Evolutionary conservation across 2,797 vertebrate species (phyloP), one percentile per base, ranked within the genome.

Genomic region (Cyprinella venusta): DNA sequence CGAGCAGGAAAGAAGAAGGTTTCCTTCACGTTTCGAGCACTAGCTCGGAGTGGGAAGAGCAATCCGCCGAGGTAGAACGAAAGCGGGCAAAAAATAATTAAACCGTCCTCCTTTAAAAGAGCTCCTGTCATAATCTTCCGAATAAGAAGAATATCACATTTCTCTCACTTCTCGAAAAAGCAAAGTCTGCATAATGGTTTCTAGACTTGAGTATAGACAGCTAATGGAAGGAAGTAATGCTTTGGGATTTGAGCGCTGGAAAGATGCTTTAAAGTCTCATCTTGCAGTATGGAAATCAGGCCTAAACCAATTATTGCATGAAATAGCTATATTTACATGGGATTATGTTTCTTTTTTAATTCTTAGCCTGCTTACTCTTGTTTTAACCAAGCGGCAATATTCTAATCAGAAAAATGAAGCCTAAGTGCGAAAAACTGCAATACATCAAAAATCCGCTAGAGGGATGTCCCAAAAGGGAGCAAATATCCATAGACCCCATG

Each of bases 231-330:
- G 64, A 54, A 70, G 65, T 52, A 86, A 61, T 50, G 38, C 85
- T 71, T 59, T 48, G 30, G 69, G 48, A 88, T 65, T 67, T 78
- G 63, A 81, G 69, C 15, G 12, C n/a, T 56, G 71, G 85, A 74
- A 86, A 86, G 79, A 80, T 72, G 78, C 78, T 76, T 84, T 81
- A 84, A 81, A 71, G 63, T 84, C 81, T 74, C 68, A 84, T 72
- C 36, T 77, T 80, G 68, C 85, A 83, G 67, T 80, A 82, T 79
- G 80, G 76, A 82, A 82, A 85, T 85, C 68, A 85, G 75, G 21
- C n/a, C 80, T 82, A 86, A 86, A 69, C 78, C 70, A 76, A 77
- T 86, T 86, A 86, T 76, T 5, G 54, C 52, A 80, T 80, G 77
- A 84, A 86, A 76, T 70, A 7, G 59, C 78, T 83, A 67, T 65